Evolutionary conservation across 2,888 invertebrate species (phyloP), one percentile per base, ranked within the genome.

Genomic region (Drosophila kuntzei): DNA sequence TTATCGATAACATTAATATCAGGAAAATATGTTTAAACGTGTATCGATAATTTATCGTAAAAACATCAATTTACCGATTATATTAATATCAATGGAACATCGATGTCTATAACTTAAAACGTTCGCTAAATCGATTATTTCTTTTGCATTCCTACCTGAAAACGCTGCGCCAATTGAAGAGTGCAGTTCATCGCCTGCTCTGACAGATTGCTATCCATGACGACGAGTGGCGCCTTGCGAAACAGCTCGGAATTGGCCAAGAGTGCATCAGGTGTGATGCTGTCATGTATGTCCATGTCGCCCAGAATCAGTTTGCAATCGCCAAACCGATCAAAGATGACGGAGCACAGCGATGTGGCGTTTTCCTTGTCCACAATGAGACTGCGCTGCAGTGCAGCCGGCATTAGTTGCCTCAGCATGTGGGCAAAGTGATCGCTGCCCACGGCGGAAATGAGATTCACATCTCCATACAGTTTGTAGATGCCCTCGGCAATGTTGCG

Each of bases 401-500:
- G 93, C 61, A 92, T 91, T 34, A 90, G 79, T 66, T 90, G 89
- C 9, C 89, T 83, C 29, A 93, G 84, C 57, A 92, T 92, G 3
- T 89, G 76, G 1, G 94, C 94, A 57, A 93, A 90, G 27, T 91
- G 87, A 91, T 98, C 98, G 57, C 94, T 93, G 0, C 97, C 98
- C 3, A 98, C 91, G 0, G 95, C 95, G 0, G 97, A 96, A 39
- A 98, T 93, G 44, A 98, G 94, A 22, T 94, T 91, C 0, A 95
- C 94, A 2, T 92, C 77, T 0, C 94, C 94, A 34, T 95, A 95
- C 27, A 98, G 93, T 83, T 96, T 95, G 83, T 94, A 94, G 53
- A 99, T 93, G 18, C 97, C 97, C 85, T 98, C 97, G 1, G 97
- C 97, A 57, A 99, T 94, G 92, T 99, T 99, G 53, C 98, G 94